A percentile compares a stretch with the other conserved stretches of the same genome.
Evolutionary conservation across 1,140 invertebrate genomes (phyloP).

Genomic region (Musca vetustissima): DNA sequence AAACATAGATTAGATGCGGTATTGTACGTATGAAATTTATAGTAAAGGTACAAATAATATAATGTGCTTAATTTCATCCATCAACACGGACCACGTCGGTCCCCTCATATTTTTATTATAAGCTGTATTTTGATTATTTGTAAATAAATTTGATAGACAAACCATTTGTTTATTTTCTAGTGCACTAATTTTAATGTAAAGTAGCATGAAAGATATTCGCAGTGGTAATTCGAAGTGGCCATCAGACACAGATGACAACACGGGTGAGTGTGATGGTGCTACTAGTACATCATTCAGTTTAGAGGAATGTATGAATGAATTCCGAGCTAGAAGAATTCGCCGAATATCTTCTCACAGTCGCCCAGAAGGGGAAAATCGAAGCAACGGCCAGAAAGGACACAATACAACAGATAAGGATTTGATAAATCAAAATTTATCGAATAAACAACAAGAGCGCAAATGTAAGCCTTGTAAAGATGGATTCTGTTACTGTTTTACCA

Average conservation of each 20-base stretch:
- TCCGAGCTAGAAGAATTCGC: conserved; percentile 44
- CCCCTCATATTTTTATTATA: no score
- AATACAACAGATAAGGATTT: conserved; percentile 38
- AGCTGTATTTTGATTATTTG: no score
- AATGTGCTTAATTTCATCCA: no score
- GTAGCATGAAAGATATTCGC: no score
- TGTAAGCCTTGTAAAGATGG: conserved; percentile 50
- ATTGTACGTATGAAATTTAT: no score
- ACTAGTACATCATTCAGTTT: conserved; percentile 48
- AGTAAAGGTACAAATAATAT: no score
- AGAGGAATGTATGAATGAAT: conserved; percentile 53
- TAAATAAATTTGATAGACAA: no score
- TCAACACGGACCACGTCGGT: no score
- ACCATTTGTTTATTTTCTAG: no score
- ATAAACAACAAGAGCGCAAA: conserved; percentile 48
- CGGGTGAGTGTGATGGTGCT: conserved; percentile 31
- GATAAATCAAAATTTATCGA: conserved; percentile 49
- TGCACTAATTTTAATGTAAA: no score
- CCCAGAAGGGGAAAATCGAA: conserved; percentile 31
- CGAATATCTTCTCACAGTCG: conserved; percentile 44
- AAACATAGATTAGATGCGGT: no score
- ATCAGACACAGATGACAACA: conserved; percentile 35
- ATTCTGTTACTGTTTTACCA: conserved; percentile 54
- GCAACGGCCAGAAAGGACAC: not conserved
- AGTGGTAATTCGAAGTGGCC: no score